A percentile compares a stretch with the other conserved stretches of the same genome.
phyloP scores from a whole-genome alignment of 2,888 invertebrate species.

The Megaustenia siamemsis region DNA sequence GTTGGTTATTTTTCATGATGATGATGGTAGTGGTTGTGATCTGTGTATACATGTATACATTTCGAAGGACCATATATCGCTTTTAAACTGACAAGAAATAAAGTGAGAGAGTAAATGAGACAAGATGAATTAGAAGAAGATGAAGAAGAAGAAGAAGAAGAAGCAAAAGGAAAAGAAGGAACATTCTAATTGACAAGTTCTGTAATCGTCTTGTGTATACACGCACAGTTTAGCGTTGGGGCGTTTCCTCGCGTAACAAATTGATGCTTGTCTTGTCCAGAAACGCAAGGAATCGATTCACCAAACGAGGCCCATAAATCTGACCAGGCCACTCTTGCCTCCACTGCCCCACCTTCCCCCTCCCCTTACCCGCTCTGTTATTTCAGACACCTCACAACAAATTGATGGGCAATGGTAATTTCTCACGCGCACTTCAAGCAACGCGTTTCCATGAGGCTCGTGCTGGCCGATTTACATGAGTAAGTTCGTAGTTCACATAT shows the following conservation, averaged over 20 bases:
- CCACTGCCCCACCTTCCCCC: neutral
- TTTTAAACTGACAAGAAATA: too few relatives aligned
- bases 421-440: neutral
- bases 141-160: too few relatives aligned
- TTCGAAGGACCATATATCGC: too few relatives aligned
- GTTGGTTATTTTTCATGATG: too few relatives aligned
- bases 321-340: neutral
- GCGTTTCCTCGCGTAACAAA: slow-evolving; percentile 24
- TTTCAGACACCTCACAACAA: slow-evolving; percentile 14
- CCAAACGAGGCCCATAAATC: slow-evolving; percentile 28
- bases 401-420: slow-evolving; percentile 1
- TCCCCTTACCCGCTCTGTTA: too few relatives aligned
- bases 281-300: neutral
- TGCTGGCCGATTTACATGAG: neutral
- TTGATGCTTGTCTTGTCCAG: neutral
- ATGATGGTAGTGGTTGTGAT: too few relatives aligned
- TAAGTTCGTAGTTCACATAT: neutral
- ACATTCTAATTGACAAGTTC: too few relatives aligned
- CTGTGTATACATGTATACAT: too few relatives aligned
- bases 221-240: neutral
- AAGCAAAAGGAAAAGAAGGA: too few relatives aligned
- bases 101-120: too few relatives aligned
- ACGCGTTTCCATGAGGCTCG: neutral
- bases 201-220: neutral
- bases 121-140: too few relatives aligned